Conservation (phyloP, 2,113 vertebrate genomes). For the Pagrus major region DNA sequence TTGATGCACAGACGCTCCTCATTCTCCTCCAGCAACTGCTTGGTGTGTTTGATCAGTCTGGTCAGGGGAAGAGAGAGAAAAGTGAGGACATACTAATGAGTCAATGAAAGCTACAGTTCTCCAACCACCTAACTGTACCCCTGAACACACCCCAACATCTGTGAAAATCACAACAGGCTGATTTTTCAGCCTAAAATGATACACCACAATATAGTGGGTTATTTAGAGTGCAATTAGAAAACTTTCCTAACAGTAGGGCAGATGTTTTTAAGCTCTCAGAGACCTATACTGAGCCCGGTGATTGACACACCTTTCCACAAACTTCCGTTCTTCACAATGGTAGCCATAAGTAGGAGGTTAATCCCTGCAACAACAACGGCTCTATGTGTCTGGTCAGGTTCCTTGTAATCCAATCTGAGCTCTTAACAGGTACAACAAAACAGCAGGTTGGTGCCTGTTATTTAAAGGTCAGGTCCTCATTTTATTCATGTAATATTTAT, state of each 20-base stretch:
- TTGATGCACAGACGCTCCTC: slow-evolving; percentile 99
- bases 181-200: neutral
- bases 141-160: neutral
- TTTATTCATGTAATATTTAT: neutral
- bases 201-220: neutral
- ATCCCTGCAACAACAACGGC: neutral
- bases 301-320: slow-evolving; percentile 9
- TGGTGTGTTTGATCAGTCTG: slow-evolving; percentile 98
- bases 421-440: neutral
- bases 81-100: neutral
- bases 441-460: neutral
- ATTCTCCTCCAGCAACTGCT: slow-evolving; percentile 97
- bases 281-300: neutral
- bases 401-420: slow-evolving; percentile 15
- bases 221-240: neutral
- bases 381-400: neutral
- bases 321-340: neutral
- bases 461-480: neutral
- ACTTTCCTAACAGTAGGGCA: neutral
- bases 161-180: neutral
- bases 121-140: neutral
- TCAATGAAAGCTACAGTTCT: neutral
- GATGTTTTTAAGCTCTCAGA: neutral
- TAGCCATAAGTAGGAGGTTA: neutral
- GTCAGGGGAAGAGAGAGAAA: slow-evolving; percentile 17